A percentile compares a stretch with the other conserved stretches of the same genome.
Conservation (phyloP, 2,888 invertebrate genomes). For the Mycogona germanica region DNA sequence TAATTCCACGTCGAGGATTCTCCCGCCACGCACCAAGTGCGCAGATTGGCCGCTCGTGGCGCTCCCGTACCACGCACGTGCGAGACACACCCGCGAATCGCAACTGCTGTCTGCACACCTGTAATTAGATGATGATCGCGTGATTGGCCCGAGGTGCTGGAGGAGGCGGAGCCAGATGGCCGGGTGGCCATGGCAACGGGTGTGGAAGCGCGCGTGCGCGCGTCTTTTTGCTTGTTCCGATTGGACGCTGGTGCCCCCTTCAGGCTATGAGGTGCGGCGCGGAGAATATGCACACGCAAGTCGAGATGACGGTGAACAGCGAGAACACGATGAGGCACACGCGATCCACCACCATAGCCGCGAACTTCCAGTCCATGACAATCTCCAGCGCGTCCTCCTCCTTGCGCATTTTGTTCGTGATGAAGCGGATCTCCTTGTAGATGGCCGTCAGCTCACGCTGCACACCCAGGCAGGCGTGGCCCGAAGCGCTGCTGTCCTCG, state of each 20-base stretch:
- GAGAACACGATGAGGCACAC: conserved; percentile 99
- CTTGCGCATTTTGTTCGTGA: conserved; percentile 86
- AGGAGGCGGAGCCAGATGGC: no score
- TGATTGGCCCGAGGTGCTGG: no score
- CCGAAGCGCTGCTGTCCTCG: conserved; percentile 22
- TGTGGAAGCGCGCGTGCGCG: neutral
- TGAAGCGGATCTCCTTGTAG: conserved; percentile 84
- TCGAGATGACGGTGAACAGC: conserved; percentile 94
- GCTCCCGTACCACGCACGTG: no score
- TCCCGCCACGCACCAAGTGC: no score
- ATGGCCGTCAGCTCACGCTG: conserved; percentile 71
- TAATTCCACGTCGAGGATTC: no score
- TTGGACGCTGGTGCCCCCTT: neutral
- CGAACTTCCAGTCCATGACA: conserved; percentile 98
- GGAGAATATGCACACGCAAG: conserved; percentile 91
- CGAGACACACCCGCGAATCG: no score
- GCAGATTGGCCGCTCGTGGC: no score
- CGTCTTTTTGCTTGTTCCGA: no score
- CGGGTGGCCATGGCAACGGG: no score
- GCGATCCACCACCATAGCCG: conserved; percentile 99
- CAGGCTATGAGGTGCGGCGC: conserved; percentile 56
- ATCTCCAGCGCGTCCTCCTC: conserved; percentile 89
- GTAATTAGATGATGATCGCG: no score
- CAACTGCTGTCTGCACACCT: no score
- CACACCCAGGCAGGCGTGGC: conserved; percentile 23